Evolutionary conservation across 2,888 invertebrate genomes (phyloP), one percentile per base, ranked within the genome.

Genomic region (Diaphora mendica): DNA sequence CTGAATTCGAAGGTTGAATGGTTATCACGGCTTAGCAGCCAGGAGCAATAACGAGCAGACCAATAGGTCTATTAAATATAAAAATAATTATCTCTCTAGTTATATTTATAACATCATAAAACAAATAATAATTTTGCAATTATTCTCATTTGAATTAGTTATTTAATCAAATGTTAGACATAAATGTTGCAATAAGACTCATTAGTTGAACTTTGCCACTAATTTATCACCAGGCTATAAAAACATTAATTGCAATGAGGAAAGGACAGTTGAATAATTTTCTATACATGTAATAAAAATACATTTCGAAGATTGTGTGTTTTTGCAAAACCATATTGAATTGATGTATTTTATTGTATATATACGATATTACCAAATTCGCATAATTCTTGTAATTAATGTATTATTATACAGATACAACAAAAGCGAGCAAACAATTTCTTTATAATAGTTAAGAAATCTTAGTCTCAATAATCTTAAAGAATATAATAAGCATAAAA

Each of bases 181-280:
- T 26, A 23, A 55, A 55, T 13, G n/a, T 13, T 55, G 48, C n/a
- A 26, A 26, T 3, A 3, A 26, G n/a, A 42, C 13, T 42, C 15
- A 59, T 42, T 39, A 35, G 35, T 59, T 20, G 59, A 59, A 69
- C 55, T 55, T 69, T 55, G 55, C 26, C 26, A 39, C 26, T 68
- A 68, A 69, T 69, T n/a, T 59, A 69, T 69, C 55, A 33, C 23
- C 17, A 7, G 35, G 51, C 1, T 20, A 39, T 59, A 35, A 39
- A 26, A 35, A 59, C 9, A 66, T 66, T 59, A 26, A 17, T 39
- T 26, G 4, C 15, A 59, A 69, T 11, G 4, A 69, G 59, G 69
- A 69, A 59, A 59, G 59, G 59, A n/a, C 55, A 55, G 55, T n/a
- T 55, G n/a, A 55, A 55, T 11, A n/a, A 55, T 51, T 20, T 23